Evolutionary conservation across 1,140 invertebrate genomes (phyloP), one percentile per base, ranked within the genome.

Genomic region (Aphelenchoides besseyi): DNA sequence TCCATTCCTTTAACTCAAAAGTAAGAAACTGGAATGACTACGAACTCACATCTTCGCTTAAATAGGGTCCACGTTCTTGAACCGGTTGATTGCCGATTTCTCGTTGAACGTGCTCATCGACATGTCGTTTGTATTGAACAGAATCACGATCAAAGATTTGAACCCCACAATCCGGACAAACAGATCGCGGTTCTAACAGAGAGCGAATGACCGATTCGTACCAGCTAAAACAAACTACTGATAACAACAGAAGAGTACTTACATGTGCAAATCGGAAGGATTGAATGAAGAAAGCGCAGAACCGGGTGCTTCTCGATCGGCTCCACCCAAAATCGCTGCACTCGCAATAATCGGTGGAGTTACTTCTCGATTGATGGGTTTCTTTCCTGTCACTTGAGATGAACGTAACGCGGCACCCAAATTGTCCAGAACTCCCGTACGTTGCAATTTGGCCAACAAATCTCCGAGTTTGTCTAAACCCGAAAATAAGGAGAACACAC

Each of bases 61-160:
- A 48, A 23, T 48, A 12, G 41, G 41, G 41, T 23, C 41, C 12
- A 12, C 12, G 23, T 23, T 48, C 41, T 12, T 48, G 41, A 12
- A 23, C 23, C 41, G 41, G 23, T n/a, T 74, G 57, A 23, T 68
- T 57, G 16, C 54, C 41, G 33, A 79, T 37, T 12, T 75, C 73
- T 16, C 72, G 48, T 33, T 77, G 71, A 28, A 82, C 66, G 52
- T 82, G 80, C 76, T 74, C 74, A 57, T 83, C 81, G 35, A 74
- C 64, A 63, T 82, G 80, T n/a, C 70, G 48, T 64, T 80, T 68
- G 59, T 78, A 83, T 33, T 71, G 68, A 12, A 66, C 71, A n/a
- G 67, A 61, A 28, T 74, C 69, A 29, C 68, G 30, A n/a, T 79
- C 72, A 33, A 76, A 36, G 64, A 82, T 70, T 9, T 67, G 53